A percentile compares a stretch with the other conserved stretches of the same genome.
Evolutionary conservation across 2,797 vertebrate genomes (phyloP).

Genomic region (Neosilurus hyrtlii): DNA sequence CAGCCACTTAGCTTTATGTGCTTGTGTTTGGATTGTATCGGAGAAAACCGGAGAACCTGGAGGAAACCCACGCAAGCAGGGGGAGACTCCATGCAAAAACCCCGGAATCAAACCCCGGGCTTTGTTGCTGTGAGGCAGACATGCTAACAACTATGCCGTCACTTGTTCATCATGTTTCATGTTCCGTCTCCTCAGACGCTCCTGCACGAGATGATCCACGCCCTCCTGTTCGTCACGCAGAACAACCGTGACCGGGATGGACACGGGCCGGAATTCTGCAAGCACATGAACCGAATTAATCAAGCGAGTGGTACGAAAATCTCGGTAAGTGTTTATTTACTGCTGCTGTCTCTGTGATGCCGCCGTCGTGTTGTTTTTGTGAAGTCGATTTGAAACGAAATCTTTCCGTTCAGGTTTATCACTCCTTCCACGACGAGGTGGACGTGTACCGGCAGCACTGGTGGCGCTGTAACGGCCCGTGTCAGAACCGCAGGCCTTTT

Average conservation of each 20-base stretch:
- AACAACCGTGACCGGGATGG: conserved; percentile 89
- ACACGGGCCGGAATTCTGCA: conserved; percentile 94
- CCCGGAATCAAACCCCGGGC: no score
- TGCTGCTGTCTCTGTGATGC: not conserved
- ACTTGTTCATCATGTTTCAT: no score
- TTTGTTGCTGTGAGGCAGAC: no score
- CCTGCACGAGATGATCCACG: conserved; percentile 98
- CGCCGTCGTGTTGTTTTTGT: no score
- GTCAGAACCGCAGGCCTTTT: conserved; percentile 80
- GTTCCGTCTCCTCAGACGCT: conserved; percentile 79
- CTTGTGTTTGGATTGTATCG: no score
- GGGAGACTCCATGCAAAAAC: no score
- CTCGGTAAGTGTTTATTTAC: conserved; percentile 70
- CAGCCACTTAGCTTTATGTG: no score
- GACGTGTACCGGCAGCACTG: conserved; percentile 92
- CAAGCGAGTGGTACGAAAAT: conserved; percentile 84
- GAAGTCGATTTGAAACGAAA: not conserved
- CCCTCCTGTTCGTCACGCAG: conserved; percentile 92
- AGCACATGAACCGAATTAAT: conserved; percentile 95
- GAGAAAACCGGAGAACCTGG: no score
- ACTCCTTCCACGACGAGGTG: conserved; percentile 87
- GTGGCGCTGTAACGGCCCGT: conserved; percentile 92
- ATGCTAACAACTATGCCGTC: no score
- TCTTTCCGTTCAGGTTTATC: conserved; percentile 77
- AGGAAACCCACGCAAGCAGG: no score